A percentile compares a stretch with the other conserved stretches of the same genome.
Conservation (phyloP, 2,888 invertebrate species). For the Drosophila stalkeri region DNA sequence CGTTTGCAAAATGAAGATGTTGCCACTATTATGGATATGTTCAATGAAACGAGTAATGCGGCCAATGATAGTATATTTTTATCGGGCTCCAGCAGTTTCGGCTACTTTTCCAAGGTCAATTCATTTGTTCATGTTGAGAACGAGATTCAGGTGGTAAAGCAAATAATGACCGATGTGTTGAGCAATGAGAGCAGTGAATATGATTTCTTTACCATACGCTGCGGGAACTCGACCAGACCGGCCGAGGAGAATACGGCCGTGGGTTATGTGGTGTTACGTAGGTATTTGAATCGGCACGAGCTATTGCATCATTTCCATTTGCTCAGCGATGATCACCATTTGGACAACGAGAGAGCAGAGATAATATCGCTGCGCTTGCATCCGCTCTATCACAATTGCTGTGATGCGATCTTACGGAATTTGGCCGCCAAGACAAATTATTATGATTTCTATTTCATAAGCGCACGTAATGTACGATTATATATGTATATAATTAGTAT, state of each 20-base stretch:
- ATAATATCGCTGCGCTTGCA: slow-evolving; percentile 75
- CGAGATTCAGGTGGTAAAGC: slow-evolving; percentile 47
- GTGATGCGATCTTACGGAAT: slow-evolving; percentile 67
- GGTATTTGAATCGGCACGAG: slow-evolving; percentile 36
- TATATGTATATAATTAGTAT: not conserved
- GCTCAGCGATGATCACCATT: slow-evolving; percentile 35
- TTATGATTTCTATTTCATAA: slow-evolving; percentile 67
- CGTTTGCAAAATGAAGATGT: slow-evolving; percentile 36
- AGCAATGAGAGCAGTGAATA: slow-evolving; percentile 55
- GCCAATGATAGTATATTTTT: rapidly evolving
- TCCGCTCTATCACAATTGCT: slow-evolving; percentile 71
- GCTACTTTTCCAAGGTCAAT: slow-evolving; percentile 43
- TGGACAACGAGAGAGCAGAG: slow-evolving; percentile 60
- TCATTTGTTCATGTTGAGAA: slow-evolving; percentile 19
- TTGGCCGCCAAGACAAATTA: slow-evolving; percentile 69
- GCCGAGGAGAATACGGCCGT: slow-evolving; percentile 63
- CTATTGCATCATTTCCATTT: slow-evolving; percentile 62
- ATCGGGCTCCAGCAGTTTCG: slow-evolving; percentile 28
- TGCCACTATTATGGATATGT: slow-evolving; percentile 18
- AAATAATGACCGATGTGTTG: slow-evolving; percentile 68
- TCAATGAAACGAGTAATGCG: not conserved
- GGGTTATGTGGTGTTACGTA: slow-evolving; percentile 75
- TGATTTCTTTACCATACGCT: slow-evolving; percentile 73
- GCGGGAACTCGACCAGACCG: slow-evolving; percentile 68
- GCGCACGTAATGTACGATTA: slow-evolving; percentile 37